These are phyloP conservation scores for Cryptosula pallasiana DNA, from an alignment of 2,888 invertebrate species.

Conservation along the genomic window DNA sequence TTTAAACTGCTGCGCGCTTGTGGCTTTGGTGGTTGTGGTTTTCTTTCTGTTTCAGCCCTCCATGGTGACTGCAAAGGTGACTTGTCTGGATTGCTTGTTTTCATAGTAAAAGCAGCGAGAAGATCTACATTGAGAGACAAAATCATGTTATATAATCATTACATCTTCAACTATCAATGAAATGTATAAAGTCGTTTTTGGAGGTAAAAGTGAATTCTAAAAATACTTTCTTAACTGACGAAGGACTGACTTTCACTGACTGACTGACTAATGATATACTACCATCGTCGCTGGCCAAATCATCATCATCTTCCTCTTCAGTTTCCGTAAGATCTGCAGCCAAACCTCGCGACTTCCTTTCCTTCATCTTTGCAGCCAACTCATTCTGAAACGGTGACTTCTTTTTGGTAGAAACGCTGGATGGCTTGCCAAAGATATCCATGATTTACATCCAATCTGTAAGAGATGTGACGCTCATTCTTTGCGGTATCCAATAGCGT, in stretches of 20 bases:
- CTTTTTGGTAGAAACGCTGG: neutral
- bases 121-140: too few species aligned
- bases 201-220: too few species aligned
- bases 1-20: neutral
- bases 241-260: too few species aligned
- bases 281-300: conserved; percentile 32
- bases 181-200: too few species aligned
- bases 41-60: neutral
- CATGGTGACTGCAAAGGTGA: neutral
- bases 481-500: too few species aligned
- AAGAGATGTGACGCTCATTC: too few species aligned
- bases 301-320: conserved; percentile 32
- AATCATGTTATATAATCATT: too few species aligned
- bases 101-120: neutral
- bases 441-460: too few species aligned
- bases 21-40: conserved; percentile 2
- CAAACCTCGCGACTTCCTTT: conserved; percentile 35
- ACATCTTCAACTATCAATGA: too few species aligned
- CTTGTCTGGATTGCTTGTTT: neutral
- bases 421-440: conserved; percentile 20
- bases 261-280: too few species aligned
- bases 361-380: conserved; percentile 35
- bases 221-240: too few species aligned
- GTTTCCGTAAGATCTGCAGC: conserved; percentile 34
- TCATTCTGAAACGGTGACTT: conserved; percentile 34